Evolutionary conservation across 2,888 invertebrate species (phyloP), one percentile per base, ranked within the genome.

Genomic region (Hypsopygia costalis): DNA sequence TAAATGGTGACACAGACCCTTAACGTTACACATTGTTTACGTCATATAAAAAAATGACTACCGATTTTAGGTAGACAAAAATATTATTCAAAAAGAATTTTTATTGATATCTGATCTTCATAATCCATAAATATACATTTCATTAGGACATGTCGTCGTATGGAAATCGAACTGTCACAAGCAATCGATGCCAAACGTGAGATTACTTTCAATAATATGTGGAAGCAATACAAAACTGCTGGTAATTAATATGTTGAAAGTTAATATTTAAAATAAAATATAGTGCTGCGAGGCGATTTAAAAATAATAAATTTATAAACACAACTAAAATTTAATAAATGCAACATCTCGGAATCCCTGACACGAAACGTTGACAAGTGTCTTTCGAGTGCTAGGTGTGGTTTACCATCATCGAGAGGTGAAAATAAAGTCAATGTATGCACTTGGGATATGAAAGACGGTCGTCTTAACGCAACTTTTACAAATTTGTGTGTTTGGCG

Each of bases 121-220:
- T 16, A 16, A 4, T 16, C 4, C 4, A 4, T 16, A 2, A 16
- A 16, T 16, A 16, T 16, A 3, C 16, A 16, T 16, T 16, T 16
- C 16, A 4, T 16, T 16, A 3, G 16, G 16, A 16, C 16, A 16
- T 16, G 2, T 2, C 16, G 21, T 21, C 21, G 25, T 25, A 7
- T 25, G 1, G n/a, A 25, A 25, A 2, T 6, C 25, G 30, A 37
- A 37, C 36, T 37, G 36, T 21, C 36, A 37, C 7, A 11, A 37
- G 36, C 28, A 16, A 28, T 35, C 11, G 52, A 62, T 68, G 79
- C 80, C 81, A 79, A 70, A 63, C 63, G 77, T 76, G 83, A 83
- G 80, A 82, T 80, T 66, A 64, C 65, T 66, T 60, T 67, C 61
- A 85, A 85, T 82, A 85, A 85, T 86, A 85, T 85, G 79, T 86